A percentile compares a stretch with the other conserved stretches of the same genome.
phyloP scores from a whole-genome alignment of 1,140 invertebrate genomes.

The Cephus cinctus region DNA sequence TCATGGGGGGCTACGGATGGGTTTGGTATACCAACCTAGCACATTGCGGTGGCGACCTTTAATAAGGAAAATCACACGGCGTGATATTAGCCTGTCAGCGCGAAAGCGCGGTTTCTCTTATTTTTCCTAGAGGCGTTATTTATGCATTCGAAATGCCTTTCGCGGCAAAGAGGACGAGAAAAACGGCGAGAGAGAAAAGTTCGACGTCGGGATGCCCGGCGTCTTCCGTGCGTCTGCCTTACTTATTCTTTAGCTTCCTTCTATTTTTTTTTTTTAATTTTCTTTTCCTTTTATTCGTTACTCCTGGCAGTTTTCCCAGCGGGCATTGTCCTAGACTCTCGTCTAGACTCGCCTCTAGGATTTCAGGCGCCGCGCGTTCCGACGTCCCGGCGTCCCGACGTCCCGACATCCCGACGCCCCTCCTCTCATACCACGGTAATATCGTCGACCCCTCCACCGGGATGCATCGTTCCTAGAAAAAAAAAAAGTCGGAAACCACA shows the following conservation, averaged over 20 bases:
- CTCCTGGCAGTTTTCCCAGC: too few relatives aligned
- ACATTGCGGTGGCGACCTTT: constrained; percentile 8
- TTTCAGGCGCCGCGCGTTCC: too few relatives aligned
- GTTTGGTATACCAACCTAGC: background rate
- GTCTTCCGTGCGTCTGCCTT: too few relatives aligned
- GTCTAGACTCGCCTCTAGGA: too few relatives aligned
- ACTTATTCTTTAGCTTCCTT: too few relatives aligned
- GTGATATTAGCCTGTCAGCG: constrained; percentile 45
- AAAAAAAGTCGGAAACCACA: too few relatives aligned
- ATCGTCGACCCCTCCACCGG: too few relatives aligned
- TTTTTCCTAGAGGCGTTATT: too few relatives aligned
- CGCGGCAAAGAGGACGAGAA: background rate
- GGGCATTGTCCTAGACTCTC: constrained; percentile 37
- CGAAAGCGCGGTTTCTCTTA: background rate
- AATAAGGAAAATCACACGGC: constrained; percentile 43
- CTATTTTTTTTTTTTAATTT: background rate
- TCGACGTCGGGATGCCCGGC: too few relatives aligned
- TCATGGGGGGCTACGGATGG: background rate
- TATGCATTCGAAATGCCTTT: background rate
- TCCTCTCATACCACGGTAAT: too few relatives aligned
- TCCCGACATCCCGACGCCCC: constrained; percentile 17
- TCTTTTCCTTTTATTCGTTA: too few relatives aligned
- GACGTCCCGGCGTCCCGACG: constrained; percentile 33
- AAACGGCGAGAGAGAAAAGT: too few relatives aligned
- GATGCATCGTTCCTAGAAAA: background rate